Evolutionary conservation across 2,797 vertebrate genomes (phyloP).

Genomic region (Onychomys arenicola): DNA sequence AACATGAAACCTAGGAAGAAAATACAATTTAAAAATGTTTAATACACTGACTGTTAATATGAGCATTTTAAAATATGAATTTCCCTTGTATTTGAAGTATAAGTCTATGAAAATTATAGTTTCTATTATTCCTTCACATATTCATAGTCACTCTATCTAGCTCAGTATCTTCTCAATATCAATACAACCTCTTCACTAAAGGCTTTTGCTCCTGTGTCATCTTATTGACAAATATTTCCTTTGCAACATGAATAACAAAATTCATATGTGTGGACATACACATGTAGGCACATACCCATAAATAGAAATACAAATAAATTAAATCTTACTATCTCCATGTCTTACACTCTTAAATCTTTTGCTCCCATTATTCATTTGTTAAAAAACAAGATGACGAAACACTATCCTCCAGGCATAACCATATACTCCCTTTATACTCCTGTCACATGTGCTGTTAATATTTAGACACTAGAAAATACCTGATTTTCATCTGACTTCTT

Average conservation of each 20-base stretch:
- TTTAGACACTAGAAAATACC: background rate
- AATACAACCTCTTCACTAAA: background rate
- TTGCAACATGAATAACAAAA: slow-evolving; percentile 22
- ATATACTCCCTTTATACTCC: background rate
- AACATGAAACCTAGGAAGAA: background rate
- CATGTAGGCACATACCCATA: background rate
- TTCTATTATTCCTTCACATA: background rate
- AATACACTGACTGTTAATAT: background rate
- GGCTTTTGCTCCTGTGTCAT: background rate
- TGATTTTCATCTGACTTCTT: background rate
- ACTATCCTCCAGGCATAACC: background rate
- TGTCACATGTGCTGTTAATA: background rate
- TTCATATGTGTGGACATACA: background rate
- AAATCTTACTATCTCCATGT: background rate
- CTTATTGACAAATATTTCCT: background rate
- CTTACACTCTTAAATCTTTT: background rate
- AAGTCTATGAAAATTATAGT: background rate
- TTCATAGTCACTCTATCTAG: background rate
- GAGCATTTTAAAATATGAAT: background rate
- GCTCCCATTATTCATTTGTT: background rate
- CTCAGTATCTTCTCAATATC: background rate
- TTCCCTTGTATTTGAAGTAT: background rate
- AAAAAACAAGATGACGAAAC: background rate
- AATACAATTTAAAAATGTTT: background rate
- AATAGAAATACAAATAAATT: background rate